Evolutionary conservation across 2,888 invertebrate genomes (phyloP).

Genomic region (Acronicta psi): DNA sequence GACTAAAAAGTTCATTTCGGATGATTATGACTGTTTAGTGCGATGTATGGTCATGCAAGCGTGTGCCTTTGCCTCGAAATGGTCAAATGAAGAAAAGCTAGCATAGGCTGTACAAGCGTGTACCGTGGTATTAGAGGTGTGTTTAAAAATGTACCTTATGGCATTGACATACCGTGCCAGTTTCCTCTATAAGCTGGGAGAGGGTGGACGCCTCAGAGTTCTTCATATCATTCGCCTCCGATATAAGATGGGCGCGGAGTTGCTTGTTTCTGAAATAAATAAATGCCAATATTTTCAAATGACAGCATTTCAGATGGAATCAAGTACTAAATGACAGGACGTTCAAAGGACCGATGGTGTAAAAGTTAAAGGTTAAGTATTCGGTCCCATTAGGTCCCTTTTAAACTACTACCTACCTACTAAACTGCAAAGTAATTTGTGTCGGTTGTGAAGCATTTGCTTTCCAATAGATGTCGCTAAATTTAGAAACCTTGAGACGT

Average conservation of each 20-base stretch:
- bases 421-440: too few relatives aligned
- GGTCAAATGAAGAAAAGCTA: constrained; percentile 57
- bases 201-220: constrained; percentile 86
- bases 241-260: constrained; percentile 92
- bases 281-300: not conserved
- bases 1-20: constrained; percentile 20
- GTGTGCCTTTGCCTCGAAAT: constrained; percentile 55
- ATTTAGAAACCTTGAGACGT: too few relatives aligned
- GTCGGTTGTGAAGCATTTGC: too few relatives aligned
- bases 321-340: too few relatives aligned
- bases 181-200: constrained; percentile 87
- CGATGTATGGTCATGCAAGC: constrained; percentile 66
- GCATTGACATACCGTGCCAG: constrained; percentile 77
- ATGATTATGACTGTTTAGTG: constrained; percentile 50
- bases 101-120: constrained; percentile 70
- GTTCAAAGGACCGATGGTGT: too few relatives aligned
- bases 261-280: constrained; percentile 90
- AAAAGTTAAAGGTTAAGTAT: too few relatives aligned
- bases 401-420: too few relatives aligned
- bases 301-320: too few relatives aligned
- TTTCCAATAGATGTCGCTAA: too few relatives aligned
- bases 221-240: constrained; percentile 91
- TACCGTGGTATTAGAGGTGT: constrained; percentile 44
- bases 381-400: too few relatives aligned
- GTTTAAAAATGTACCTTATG: constrained; percentile 16